phyloP scores from a whole-genome alignment of 2,113 vertebrate species.

The Tupaia chinensis region DNA sequence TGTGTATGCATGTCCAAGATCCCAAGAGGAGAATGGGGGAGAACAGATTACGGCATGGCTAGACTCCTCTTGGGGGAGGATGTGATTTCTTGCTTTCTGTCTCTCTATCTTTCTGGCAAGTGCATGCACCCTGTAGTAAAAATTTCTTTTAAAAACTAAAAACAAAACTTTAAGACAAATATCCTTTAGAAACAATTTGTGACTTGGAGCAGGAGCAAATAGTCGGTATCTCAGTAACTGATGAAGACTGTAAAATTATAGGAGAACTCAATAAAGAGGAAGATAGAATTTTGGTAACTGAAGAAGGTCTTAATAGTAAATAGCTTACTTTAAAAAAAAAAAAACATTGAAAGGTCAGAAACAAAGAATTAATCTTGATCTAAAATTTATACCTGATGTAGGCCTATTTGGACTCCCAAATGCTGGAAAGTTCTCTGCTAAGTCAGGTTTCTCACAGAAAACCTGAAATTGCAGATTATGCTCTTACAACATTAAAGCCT shows the following conservation, averaged over 20 bases:
- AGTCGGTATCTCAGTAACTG: no score
- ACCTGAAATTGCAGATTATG: conserved; percentile 91
- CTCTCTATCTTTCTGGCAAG: no score
- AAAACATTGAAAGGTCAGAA: conserved; percentile 90
- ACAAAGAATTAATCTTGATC: conserved; percentile 91
- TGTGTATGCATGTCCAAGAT: no score
- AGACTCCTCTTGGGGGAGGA: no score
- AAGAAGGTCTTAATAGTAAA: conserved; percentile 90
- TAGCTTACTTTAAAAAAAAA: conserved; percentile 84
- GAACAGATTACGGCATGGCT: no score
- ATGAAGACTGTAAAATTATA: conserved; percentile 65
- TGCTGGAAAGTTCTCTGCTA: conserved; percentile 93
- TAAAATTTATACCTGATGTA: conserved; percentile 95
- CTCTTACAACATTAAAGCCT: conserved; percentile 94
- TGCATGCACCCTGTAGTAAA: no score
- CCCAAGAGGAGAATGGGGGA: no score
- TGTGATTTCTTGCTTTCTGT: no score
- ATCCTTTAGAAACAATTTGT: no score
- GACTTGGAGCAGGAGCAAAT: no score
- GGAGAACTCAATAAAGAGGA: conserved; percentile 91
- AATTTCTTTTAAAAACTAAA: no score
- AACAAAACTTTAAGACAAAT: no score
- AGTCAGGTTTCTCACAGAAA: conserved; percentile 90
- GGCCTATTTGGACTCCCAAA: conserved; percentile 95
- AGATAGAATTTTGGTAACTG: conserved; percentile 90